Conservation (phyloP, 2,888 invertebrate genomes). For the Belgica antarctica region DNA sequence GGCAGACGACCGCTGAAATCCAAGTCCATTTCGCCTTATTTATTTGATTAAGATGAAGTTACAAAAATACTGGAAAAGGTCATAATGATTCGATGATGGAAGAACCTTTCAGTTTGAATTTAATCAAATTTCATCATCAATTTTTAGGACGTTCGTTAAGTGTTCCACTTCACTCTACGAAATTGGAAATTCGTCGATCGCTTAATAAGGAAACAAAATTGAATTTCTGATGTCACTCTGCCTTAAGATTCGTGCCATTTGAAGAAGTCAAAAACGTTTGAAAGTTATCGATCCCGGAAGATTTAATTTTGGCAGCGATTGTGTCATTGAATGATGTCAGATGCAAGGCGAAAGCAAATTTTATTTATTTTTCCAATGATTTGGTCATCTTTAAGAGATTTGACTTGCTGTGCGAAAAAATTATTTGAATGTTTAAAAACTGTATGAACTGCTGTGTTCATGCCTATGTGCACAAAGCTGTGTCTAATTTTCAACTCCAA, state of each 20-base stretch:
- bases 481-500: no score
- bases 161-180: background rate
- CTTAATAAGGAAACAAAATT: background rate
- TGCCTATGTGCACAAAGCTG: no score
- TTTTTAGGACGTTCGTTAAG: no score
- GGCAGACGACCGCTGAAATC: background rate
- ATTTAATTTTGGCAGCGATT: background rate
- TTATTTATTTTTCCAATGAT: no score
- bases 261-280: background rate
- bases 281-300: background rate
- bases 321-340: no score
- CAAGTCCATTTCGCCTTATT: background rate
- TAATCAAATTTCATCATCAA: constrained; percentile 6
- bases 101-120: background rate
- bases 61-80: background rate
- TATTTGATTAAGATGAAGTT: constrained; percentile 17
- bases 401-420: no score
- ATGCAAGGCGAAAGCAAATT: no score
- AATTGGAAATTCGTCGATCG: background rate
- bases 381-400: no score
- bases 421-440: no score
- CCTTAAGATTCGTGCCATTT: no score
- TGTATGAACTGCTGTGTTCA: no score
- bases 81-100: no score
- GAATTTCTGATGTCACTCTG: background rate